Evolutionary conservation across 2,888 invertebrate species (phyloP).

Genomic region (Stenodema calcarata): DNA sequence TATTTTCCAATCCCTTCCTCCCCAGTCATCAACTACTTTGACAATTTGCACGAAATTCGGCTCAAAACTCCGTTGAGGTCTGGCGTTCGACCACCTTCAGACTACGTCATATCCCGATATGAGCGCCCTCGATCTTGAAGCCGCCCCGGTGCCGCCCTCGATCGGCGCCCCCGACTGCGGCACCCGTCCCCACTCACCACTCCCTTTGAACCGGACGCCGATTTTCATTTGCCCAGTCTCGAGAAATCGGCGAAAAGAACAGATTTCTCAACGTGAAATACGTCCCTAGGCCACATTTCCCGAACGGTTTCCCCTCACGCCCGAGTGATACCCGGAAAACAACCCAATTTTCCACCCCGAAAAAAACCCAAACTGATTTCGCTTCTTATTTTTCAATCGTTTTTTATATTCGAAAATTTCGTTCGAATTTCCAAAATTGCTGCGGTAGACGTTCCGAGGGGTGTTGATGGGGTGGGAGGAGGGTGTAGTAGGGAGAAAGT

Average conservation of each 20-base stretch:
- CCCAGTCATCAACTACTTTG: not conserved
- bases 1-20: not conserved
- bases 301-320: too few relatives aligned
- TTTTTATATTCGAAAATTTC: not conserved
- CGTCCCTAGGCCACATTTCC: too few relatives aligned
- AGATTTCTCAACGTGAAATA: too few relatives aligned
- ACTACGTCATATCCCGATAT: not conserved
- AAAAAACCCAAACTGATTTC: too few relatives aligned
- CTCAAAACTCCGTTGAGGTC: not conserved
- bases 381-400: not conserved
- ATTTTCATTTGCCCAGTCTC: too few relatives aligned
- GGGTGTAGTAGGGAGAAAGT: conserved; percentile 42
- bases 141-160: not conserved
- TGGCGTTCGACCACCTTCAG: too few relatives aligned
- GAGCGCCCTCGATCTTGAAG: not conserved
- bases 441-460: not conserved
- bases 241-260: too few relatives aligned
- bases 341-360: too few relatives aligned
- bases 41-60: not conserved
- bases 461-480: not conserved
- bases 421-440: not conserved
- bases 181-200: too few relatives aligned
- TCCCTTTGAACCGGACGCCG: too few relatives aligned
- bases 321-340: too few relatives aligned
- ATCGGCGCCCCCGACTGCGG: too few relatives aligned